phyloP scores from a whole-genome alignment of 2,797 vertebrate genomes.

The Bradypodion ventrale region DNA sequence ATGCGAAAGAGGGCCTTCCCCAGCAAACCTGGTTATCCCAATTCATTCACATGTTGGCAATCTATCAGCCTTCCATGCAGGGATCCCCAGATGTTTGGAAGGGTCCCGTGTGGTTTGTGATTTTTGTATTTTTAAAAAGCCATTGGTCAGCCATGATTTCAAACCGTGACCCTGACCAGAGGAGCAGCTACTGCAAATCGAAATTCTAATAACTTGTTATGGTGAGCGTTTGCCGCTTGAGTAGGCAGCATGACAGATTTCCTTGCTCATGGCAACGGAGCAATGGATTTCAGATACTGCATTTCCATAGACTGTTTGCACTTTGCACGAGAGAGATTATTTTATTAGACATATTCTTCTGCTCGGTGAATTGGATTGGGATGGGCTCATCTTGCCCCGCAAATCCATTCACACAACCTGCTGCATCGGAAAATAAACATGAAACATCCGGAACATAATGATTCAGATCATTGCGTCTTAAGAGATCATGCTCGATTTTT shows the following conservation, averaged over 20 bases:
- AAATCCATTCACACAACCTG: neutral
- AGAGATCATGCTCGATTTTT: neutral
- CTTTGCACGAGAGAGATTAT: neutral
- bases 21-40: constrained; percentile 21
- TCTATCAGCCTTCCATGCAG: neutral
- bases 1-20: constrained; percentile 21
- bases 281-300: constrained; percentile 24
- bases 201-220: constrained; percentile 11
- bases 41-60: constrained; percentile 16
- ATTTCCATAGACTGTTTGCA: neutral
- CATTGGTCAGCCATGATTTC: neutral
- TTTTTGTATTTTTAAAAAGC: constrained; percentile 1
- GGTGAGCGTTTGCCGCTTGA: neutral
- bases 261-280: neutral
- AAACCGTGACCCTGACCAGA: constrained; percentile 21
- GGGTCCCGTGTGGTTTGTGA: constrained; percentile 6
- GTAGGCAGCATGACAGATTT: neutral
- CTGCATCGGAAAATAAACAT: neutral
- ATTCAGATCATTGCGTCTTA: neutral
- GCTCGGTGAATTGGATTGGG: neutral
- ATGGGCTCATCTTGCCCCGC: too few relatives aligned
- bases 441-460: neutral
- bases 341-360: neutral
- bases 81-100: constrained; percentile 5
- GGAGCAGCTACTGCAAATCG: neutral